phyloP scores from a whole-genome alignment of 2,797 vertebrate species.

The Onychomys torridus region DNA sequence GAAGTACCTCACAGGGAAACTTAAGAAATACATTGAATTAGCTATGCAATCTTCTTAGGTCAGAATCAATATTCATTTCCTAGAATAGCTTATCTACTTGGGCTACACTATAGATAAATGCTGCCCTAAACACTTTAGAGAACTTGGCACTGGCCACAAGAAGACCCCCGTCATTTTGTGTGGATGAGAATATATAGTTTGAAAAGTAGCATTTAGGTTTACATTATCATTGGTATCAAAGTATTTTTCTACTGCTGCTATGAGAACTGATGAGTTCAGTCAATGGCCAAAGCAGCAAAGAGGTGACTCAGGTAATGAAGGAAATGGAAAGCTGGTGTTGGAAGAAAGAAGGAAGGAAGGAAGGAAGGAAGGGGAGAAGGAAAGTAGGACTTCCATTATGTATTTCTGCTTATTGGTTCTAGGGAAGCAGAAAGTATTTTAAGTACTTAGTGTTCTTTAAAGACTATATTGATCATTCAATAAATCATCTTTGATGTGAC shows the following conservation, averaged over 20 bases:
- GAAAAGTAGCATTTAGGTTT: background rate
- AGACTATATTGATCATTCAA: background rate
- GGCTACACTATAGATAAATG: background rate
- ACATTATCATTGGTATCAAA: background rate
- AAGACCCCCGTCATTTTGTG: background rate
- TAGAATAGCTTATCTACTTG: background rate
- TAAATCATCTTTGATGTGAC: background rate
- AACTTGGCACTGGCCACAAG: background rate
- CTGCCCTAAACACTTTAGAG: background rate
- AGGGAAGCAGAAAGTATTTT: background rate
- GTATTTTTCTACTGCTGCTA: background rate
- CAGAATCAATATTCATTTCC: background rate
- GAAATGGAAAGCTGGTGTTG: background rate
- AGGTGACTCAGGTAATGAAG: background rate
- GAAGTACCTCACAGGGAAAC: background rate
- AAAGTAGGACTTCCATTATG: background rate
- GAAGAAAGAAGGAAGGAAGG: background rate
- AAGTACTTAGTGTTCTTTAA: background rate
- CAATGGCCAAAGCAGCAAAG: background rate
- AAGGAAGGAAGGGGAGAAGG: background rate
- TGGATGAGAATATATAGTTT: background rate
- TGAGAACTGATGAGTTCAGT: background rate
- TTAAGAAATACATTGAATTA: background rate
- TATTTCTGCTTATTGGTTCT: background rate
- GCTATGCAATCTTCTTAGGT: background rate